Evolutionary conservation across 1,140 invertebrate species (phyloP), one percentile per base, ranked within the genome.

Genomic region (Drosophila sulfurigaster): DNA sequence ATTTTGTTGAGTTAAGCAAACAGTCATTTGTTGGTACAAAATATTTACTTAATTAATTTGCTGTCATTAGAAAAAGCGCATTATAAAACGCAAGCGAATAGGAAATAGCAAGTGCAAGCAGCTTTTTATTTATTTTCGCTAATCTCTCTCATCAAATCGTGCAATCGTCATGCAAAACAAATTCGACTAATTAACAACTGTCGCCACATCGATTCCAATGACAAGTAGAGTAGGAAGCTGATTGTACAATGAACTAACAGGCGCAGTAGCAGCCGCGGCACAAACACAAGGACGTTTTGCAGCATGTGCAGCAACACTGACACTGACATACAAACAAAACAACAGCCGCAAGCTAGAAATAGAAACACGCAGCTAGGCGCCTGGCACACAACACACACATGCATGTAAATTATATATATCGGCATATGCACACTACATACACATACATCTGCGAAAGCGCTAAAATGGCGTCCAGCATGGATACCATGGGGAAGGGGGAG

Each of bases 401-500:
- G 20, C 32, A 52, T 43, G 57, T 59, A 59, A 45, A 59, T 46
- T 59, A 57, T 35, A 57, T 41, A 35, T 54, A 15, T 54, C 30
- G n/a, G 32, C 28, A 54, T 13, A 10, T 54, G n/a, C 5, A 58
- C 60, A 41, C 10, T 41, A 32, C 35, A 16, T n/a, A 51, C 20
- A 49, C n/a, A 45, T 38, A 48, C 38, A 41, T 3, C 20, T 7
- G 13, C 13, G 16, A 71, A 65, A 56, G 59, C 68, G 69, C 59
- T 48, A 73, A 67, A 81, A 70, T 63, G 72, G 72, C 77, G 66
- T 65, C 74, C 87, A 88, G 73, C 71, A 74, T 78, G 56, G 74
- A 59, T 67, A 43, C n/a, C 7, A 38, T 66, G 41, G 49, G 8
- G 45, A 35, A 45, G 68, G 64, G 68, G 63, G 63, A 43, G 15